These are phyloP conservation scores for Hylaea fasciaria DNA, from an alignment of 2,888 invertebrate genomes.

Conservation along the genomic window DNA sequence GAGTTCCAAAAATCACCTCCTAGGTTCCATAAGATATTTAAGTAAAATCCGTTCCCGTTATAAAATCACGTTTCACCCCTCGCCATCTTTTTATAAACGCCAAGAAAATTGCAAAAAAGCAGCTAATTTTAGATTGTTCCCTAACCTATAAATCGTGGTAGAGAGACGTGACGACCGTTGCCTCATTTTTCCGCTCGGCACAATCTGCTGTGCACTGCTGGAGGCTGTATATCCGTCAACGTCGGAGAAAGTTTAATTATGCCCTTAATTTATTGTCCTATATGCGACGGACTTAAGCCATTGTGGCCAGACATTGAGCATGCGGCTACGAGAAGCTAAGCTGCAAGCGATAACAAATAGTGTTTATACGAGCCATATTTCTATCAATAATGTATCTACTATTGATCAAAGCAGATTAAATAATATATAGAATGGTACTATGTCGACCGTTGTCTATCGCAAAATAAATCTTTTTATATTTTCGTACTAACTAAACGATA, in stretches of 20 bases:
- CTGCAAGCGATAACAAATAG: neutral
- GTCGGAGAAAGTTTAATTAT: conserved; percentile 79
- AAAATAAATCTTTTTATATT: neutral
- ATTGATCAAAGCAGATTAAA: no score
- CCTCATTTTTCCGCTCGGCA: conserved; percentile 63
- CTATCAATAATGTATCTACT: no score
- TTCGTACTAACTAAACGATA: conserved; percentile 1
- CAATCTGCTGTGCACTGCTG: conserved; percentile 62
- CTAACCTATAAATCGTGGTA: conserved; percentile 51
- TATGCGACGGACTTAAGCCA: conserved; percentile 40
- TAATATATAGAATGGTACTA: no score
- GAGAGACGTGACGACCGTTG: conserved; percentile 49
- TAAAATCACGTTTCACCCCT: neutral
- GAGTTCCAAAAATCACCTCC: no score
- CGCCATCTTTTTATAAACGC: conserved; percentile 15
- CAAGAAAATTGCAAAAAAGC: conserved; percentile 35
- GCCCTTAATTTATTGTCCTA: conserved; percentile 67
- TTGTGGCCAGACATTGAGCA: conserved; percentile 5
- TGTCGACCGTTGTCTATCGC: neutral
- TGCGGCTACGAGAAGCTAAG: neutral
- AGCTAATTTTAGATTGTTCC: conserved; percentile 42
- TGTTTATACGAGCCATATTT: no score
- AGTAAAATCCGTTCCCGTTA: neutral
- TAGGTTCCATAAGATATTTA: neutral
- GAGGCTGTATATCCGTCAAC: conserved; percentile 80